Conservation (phyloP, 2,113 vertebrate genomes). For the Tenrec ecaudatus region DNA sequence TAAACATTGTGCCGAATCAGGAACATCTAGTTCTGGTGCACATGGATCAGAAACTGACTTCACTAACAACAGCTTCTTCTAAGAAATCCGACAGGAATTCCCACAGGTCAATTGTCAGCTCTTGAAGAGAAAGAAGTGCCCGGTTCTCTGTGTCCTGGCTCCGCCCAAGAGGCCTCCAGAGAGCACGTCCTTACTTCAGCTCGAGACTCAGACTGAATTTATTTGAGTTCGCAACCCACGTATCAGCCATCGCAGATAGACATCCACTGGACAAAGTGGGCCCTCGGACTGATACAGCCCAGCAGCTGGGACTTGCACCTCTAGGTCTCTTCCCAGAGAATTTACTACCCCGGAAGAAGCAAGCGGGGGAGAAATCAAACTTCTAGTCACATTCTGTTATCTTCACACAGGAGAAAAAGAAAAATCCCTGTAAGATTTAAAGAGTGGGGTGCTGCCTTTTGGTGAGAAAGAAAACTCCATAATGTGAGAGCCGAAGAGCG, state of each 20-base stretch:
- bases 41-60: not conserved
- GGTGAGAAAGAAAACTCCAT: not conserved
- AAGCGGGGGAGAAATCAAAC: not conserved
- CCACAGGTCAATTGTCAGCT: not conserved
- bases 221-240: not conserved
- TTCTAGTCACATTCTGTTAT: not conserved
- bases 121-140: not conserved
- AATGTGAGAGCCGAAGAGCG: not conserved
- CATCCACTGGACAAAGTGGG: not conserved
- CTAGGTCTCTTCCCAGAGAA: not conserved
- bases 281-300: not conserved
- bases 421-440: not conserved
- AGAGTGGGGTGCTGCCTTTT: not conserved
- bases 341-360: not conserved
- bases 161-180: not conserved
- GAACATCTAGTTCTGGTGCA: not conserved
- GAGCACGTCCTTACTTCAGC: not conserved
- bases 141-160: fast-evolving
- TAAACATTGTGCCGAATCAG: not conserved
- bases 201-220: not conserved
- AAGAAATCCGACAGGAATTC: not conserved
- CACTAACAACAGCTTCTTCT: not conserved
- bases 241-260: not conserved
- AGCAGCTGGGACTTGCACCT: not conserved
- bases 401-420: not conserved